Conservation (phyloP, 2,888 invertebrate species). For the Hipparchia semele region DNA sequence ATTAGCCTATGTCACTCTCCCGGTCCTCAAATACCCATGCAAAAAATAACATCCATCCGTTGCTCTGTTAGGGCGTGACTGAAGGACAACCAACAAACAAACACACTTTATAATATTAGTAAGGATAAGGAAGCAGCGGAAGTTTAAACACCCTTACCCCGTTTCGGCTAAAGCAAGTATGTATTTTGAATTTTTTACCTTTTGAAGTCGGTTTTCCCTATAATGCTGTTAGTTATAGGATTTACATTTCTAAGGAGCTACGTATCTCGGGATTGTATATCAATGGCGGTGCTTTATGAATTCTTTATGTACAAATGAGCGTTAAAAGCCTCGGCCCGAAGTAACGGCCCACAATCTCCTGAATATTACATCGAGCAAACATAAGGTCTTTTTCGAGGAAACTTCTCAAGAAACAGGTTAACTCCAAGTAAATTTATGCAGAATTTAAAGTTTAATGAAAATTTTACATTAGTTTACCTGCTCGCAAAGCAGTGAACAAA, state of each 20-base stretch:
- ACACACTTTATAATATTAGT: too few relatives aligned
- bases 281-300: conserved; percentile 28
- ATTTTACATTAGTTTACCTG: not conserved
- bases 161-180: too few relatives aligned
- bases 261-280: conserved; percentile 5
- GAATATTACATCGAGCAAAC: conserved; percentile 29
- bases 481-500: too few relatives aligned
- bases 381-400: conserved; percentile 22
- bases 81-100: too few relatives aligned
- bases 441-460: conserved; percentile 10
- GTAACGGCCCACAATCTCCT: conserved; percentile 26
- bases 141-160: too few relatives aligned
- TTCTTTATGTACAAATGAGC: conserved; percentile 35
- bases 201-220: not conserved
- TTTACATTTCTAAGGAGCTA: not conserved
- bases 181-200: too few relatives aligned
- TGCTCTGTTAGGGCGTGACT: too few relatives aligned
- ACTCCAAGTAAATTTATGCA: conserved; percentile 11
- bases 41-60: too few relatives aligned
- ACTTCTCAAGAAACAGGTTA: conserved; percentile 20
- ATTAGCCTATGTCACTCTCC: too few relatives aligned
- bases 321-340: conserved; percentile 30
- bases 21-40: too few relatives aligned
- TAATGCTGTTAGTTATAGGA: not conserved
- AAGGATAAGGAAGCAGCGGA: too few relatives aligned